phyloP scores from a whole-genome alignment of 2,113 vertebrate genomes.

The Channa maculata region DNA sequence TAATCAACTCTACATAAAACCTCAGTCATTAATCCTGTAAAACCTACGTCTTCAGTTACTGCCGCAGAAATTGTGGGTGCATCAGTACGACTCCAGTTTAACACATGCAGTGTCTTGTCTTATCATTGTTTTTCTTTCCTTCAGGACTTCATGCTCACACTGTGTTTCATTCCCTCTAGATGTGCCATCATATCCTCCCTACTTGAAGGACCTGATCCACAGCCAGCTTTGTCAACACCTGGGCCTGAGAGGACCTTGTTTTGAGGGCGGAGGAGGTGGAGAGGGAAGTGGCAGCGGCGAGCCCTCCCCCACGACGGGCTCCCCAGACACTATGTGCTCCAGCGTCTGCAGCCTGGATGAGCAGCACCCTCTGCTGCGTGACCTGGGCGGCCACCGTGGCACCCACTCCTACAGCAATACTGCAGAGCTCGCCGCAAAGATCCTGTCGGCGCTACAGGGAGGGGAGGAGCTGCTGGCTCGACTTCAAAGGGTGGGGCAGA shows the following conservation, averaged over 20 bases:
- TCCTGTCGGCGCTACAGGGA: conserved; percentile 88
- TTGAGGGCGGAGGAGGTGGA: conserved; percentile 76
- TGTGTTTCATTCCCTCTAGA: conserved; percentile 61
- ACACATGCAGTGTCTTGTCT: not conserved
- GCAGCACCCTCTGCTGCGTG: conserved; percentile 87
- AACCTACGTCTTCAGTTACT: not conserved
- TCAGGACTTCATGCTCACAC: conserved; percentile 34
- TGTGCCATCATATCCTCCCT: conserved; percentile 82
- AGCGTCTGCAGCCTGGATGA: conserved; percentile 95
- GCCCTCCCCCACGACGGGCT: conserved; percentile 90
- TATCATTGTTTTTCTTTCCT: not conserved
- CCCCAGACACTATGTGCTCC: conserved; percentile 94
- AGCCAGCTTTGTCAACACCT: conserved; percentile 88
- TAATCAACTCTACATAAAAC: conserved; percentile 12
- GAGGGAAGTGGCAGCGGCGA: conserved; percentile 89
- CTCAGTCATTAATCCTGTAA: not conserved
- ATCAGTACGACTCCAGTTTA: no score
- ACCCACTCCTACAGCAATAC: conserved; percentile 81
- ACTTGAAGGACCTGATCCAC: conserved; percentile 92
- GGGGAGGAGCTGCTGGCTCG: conserved; percentile 88
- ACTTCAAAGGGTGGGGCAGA: conserved; percentile 85
- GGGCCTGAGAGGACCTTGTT: conserved; percentile 83
- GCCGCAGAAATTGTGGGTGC: no score
- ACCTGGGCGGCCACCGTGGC: conserved; percentile 74
- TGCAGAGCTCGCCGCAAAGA: conserved; percentile 91